Conservation (phyloP, 2,113 vertebrate genomes). For the Chaetodon auriga region DNA sequence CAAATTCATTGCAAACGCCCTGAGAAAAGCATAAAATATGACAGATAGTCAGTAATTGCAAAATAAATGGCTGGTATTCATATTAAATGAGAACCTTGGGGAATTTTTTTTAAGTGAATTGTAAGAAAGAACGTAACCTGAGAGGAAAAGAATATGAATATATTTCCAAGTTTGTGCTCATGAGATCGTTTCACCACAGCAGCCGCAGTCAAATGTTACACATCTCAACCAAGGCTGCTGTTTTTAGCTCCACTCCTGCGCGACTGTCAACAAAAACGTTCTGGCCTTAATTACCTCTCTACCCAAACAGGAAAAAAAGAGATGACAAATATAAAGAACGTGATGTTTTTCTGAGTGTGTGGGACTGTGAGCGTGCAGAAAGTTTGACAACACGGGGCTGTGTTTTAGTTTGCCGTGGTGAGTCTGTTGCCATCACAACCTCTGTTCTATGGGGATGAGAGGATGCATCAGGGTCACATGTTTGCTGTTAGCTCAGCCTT, state of each 20-base stretch:
- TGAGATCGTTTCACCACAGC: neutral
- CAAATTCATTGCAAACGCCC: neutral
- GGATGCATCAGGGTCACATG: conserved; percentile 21
- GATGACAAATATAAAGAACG: neutral
- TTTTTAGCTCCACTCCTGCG: neutral
- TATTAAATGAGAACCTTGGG: neutral
- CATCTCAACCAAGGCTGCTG: neutral
- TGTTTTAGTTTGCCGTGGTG: conserved; percentile 7
- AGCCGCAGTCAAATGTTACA: neutral
- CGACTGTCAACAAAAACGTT: conserved; percentile 22
- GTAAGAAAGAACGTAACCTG: neutral
- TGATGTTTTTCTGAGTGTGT: conserved; percentile 24
- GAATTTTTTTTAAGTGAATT: neutral
- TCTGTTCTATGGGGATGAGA: conserved; percentile 23
- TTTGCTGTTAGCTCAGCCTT: conserved; percentile 31
- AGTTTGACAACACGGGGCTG: conserved; percentile 7
- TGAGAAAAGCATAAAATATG: neutral
- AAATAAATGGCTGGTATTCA: neutral
- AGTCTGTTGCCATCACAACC: conserved; percentile 52
- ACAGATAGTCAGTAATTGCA: neutral
- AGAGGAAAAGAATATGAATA: neutral
- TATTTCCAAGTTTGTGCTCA: neutral
- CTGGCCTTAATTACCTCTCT: conserved; percentile 16
- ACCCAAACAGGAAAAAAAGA: conserved; percentile 16
- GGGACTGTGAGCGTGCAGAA: conserved; percentile 10